Conservation (phyloP, 2,888 invertebrate genomes). For the Xestia ashworthii region DNA sequence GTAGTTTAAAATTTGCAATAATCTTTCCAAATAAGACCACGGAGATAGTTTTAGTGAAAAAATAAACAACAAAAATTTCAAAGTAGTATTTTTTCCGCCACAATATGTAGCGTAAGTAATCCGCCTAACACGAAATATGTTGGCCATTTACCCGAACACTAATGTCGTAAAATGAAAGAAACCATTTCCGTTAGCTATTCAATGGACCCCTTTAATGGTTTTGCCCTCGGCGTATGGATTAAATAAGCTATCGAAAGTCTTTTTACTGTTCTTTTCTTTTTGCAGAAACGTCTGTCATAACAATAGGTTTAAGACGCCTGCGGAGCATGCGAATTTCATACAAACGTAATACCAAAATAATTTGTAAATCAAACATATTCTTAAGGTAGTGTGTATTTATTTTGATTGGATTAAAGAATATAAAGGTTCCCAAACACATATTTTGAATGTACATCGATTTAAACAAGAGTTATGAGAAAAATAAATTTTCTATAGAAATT, state of each 20-base stretch:
- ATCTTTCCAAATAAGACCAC: neutral
- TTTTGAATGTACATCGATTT: too few species aligned
- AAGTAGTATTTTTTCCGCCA: conserved; percentile 28
- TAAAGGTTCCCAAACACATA: too few species aligned
- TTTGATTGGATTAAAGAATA: too few species aligned
- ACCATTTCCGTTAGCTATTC: conserved; percentile 70
- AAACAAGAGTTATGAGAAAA: too few species aligned
- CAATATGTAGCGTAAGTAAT: conserved; percentile 56
- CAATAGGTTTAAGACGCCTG: too few species aligned
- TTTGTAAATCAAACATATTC: too few species aligned
- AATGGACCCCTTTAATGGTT: conserved; percentile 66
- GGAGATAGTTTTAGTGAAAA: neutral
- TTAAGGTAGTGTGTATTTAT: too few species aligned
- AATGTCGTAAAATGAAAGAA: conserved; percentile 74
- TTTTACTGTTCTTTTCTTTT: neutral
- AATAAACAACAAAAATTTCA: conserved; percentile 2
- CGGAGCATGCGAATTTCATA: too few species aligned
- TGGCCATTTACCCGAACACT: conserved; percentile 64
- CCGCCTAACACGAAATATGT: conserved; percentile 65
- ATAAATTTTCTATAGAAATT: too few species aligned
- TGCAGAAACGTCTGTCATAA: neutral
- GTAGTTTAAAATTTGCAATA: too few species aligned
- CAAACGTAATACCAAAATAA: too few species aligned
- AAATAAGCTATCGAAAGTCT: conserved; percentile 3
- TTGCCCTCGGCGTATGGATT: conserved; percentile 34